Conservation (phyloP, 2,113 vertebrate species). For the Rhinopomastus cyanomelas region DNA sequence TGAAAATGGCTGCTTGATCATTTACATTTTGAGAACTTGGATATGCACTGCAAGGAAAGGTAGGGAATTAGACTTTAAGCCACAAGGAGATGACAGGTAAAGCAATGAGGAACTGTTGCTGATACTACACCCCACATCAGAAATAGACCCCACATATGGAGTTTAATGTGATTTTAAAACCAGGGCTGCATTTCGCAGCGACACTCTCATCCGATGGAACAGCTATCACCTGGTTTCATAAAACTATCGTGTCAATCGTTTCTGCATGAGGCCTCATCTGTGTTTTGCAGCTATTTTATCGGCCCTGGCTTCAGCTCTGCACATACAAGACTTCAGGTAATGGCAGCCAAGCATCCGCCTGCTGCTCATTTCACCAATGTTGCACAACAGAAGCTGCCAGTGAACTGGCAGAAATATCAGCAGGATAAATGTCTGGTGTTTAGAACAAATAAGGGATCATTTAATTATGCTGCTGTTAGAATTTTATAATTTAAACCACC, state of each 20-base stretch:
- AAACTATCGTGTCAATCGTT: not conserved
- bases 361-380: not conserved
- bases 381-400: conserved; percentile 26
- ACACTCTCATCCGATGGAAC: not conserved
- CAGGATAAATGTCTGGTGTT: not conserved
- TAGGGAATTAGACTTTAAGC: not conserved
- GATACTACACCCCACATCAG: not conserved
- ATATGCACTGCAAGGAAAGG: not conserved
- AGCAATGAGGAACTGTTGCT: not conserved
- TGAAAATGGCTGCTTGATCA: not conserved
- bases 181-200: not conserved
- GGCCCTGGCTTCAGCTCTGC: not conserved
- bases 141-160: not conserved
- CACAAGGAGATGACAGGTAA: not conserved
- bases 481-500: not conserved
- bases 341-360: not conserved
- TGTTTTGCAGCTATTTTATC: not conserved
- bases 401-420: conserved; percentile 9
- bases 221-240: not conserved
- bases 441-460: not conserved
- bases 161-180: not conserved
- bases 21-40: not conserved
- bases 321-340: rapidly evolving
- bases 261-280: not conserved
- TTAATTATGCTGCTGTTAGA: not conserved